Conservation (phyloP, 1,140 invertebrate species). For the Batillaria attramentaria region DNA sequence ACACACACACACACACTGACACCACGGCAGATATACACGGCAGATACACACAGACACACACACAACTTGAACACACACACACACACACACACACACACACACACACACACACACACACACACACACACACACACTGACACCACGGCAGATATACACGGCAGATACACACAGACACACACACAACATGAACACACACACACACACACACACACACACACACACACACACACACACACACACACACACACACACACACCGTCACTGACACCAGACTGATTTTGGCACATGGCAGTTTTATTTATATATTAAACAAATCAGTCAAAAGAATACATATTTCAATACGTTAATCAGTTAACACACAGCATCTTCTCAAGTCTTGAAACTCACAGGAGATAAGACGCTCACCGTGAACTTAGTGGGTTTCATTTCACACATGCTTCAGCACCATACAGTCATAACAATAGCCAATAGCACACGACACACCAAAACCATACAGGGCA, state of each 20-base stretch:
- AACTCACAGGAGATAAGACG: not conserved
- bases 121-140: not conserved
- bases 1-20: slow-evolving; percentile 9
- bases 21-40: too few relatives aligned
- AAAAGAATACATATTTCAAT: not conserved
- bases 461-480: too few relatives aligned
- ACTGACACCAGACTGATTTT: too few relatives aligned
- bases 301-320: not conserved
- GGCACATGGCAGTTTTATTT: too few relatives aligned
- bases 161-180: too few relatives aligned
- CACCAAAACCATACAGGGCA: too few relatives aligned
- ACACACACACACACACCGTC: not conserved
- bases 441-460: too few relatives aligned
- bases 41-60: not conserved
- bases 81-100: slow-evolving; percentile 14
- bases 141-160: too few relatives aligned
- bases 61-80: slow-evolving; percentile 7
- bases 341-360: not conserved
- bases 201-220: not conserved
- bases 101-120: slow-evolving; percentile 19
- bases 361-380: not conserved
- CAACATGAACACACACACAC: not conserved
- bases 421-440: not conserved
- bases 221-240: slow-evolving; percentile 2
- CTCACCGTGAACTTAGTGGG: not conserved